Evolutionary conservation across 2,797 vertebrate species (phyloP), one percentile per base, ranked within the genome.

Genomic region (Pyrocephalus nanus): DNA sequence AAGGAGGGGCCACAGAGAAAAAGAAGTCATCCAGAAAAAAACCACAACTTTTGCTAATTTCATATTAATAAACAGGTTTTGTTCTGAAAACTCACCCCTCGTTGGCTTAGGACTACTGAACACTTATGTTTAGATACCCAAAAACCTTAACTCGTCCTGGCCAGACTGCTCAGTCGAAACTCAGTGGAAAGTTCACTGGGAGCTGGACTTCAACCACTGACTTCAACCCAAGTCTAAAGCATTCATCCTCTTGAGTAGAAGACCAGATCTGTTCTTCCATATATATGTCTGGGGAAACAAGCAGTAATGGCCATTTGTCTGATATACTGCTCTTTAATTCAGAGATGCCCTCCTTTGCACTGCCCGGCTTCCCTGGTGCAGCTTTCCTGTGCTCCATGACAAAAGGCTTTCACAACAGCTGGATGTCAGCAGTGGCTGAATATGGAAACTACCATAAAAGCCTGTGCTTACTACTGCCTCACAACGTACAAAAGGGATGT

Each of bases 331-430:
- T n/a, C n/a, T 27, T n/a, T 55, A 48, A 54, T 21, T 84, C 43
- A 72, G 40, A 58, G 19, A 42, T 38, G 6, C 7, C 12, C 51
- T 73, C 29, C 32, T 79, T 42, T 11, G 34, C 29, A 60, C 36
- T 6, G 23, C 22, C 21, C 0, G 0, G n/a, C 53, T 66, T 54
- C 18, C 21, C 32, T 14, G 0, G 9, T n/a, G 15, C 58, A 65
- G 32, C 25, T 42, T 58, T 74, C 50, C 47, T 26, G 21, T 1
- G 0, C 29, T 71, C 51, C 34, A 5, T 5, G 1, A 23, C n/a
- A 48, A 91, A 75, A 81, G 21, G 23, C 25, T 74, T 57, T 54
- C 30, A 54, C 15, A 61, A 51, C 15, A 74, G 17, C 23, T 16
- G 13, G 11, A 40, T 21, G 29, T 29, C 55, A 40, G 19, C 0